These are phyloP conservation scores for Neolamprologus ventralis DNA, from an alignment of 2,113 vertebrate species.

Conservation along the genomic window DNA sequence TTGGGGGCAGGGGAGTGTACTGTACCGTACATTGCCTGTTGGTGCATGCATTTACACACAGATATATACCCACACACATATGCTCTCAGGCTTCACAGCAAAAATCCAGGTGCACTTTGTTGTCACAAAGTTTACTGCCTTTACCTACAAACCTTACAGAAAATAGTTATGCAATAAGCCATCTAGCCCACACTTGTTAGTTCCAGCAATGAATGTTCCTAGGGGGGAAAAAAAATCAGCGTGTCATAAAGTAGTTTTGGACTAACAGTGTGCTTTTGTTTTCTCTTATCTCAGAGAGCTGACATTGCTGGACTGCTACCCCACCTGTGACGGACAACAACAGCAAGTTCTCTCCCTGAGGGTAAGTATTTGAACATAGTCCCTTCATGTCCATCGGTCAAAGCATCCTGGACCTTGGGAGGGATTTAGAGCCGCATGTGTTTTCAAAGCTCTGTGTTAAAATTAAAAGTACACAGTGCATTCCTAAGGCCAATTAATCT, in stretches of 20 bases:
- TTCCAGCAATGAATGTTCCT: not conserved
- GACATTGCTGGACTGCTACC: conserved; percentile 44
- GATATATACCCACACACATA: not conserved
- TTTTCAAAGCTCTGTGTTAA: not conserved
- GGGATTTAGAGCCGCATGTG: not conserved
- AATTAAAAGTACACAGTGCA: not conserved
- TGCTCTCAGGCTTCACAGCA: conserved; percentile 4
- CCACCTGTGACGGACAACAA: conserved; percentile 49
- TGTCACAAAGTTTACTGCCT: conserved; percentile 56
- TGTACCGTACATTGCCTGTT: conserved; percentile 36
- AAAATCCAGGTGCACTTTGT: conserved; percentile 65
- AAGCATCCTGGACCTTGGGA: conserved; percentile 8
- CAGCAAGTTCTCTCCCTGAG: conserved; percentile 52
- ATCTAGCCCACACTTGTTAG: conserved; percentile 51
- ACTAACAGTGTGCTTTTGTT: conserved; percentile 35
- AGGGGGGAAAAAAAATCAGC: not conserved
- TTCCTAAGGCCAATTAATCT: not conserved
- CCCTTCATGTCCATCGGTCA: conserved; percentile 37
- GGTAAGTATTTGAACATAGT: conserved; percentile 54
- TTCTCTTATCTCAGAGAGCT: conserved; percentile 44
- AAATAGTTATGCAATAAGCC: conserved; percentile 42
- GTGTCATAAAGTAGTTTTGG: not conserved
- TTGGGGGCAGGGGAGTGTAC: not conserved
- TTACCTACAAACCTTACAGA: conserved; percentile 37
- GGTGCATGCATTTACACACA: conserved; percentile 25